Conservation (phyloP, 2,888 invertebrate genomes). For the Polydesmus complanatus region DNA sequence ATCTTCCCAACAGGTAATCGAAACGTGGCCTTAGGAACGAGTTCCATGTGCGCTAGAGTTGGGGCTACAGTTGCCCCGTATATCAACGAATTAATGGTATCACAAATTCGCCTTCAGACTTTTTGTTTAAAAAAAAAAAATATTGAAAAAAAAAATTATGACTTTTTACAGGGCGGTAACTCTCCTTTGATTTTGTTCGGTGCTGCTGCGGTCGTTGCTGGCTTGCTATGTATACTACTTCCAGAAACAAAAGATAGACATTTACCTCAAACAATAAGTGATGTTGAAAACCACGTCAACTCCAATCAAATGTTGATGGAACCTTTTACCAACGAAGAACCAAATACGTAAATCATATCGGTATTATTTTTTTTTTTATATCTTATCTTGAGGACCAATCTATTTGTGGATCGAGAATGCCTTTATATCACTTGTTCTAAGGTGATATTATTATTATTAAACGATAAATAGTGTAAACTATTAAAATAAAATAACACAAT, state of each 20-base stretch:
- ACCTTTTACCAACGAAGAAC: neutral
- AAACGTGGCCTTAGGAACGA: slow-evolving; percentile 12
- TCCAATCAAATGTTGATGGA: neutral
- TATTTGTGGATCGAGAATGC: no score
- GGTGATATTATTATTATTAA: no score
- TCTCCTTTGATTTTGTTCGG: slow-evolving; percentile 10
- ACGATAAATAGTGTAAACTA: no score
- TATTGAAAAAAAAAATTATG: neutral
- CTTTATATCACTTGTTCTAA: no score
- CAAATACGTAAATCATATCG: neutral
- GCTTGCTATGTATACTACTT: slow-evolving; percentile 9
- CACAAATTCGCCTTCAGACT: neutral
- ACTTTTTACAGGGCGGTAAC: slow-evolving; percentile 6
- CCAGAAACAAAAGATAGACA: slow-evolving; percentile 13
- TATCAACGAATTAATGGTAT: slow-evolving; percentile 10
- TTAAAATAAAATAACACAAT: no score
- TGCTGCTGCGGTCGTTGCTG: slow-evolving; percentile 2
- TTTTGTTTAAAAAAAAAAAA: neutral
- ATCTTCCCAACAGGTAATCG: slow-evolving; percentile 13
- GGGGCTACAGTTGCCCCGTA: slow-evolving; percentile 11
- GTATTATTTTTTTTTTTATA: no score
- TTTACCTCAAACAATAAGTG: slow-evolving; percentile 9
- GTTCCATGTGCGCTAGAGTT: slow-evolving; percentile 14
- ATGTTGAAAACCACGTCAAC: slow-evolving; percentile 7
- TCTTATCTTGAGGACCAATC: no score